Conservation (phyloP, 2,797 vertebrate genomes). For the Manis crassicaudata region DNA sequence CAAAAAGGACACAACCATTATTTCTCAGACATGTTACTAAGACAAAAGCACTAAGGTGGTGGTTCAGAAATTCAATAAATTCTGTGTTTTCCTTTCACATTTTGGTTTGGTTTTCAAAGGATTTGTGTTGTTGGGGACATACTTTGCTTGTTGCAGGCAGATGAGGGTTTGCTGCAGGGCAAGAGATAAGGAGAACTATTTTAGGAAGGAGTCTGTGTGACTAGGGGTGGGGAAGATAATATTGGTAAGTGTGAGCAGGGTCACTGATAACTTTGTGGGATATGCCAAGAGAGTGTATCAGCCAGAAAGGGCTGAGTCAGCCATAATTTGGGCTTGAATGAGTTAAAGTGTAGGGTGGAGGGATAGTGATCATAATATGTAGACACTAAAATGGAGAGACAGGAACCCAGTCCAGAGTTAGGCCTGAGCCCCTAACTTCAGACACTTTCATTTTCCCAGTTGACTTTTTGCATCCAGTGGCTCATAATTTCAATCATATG, state of each 20-base stretch:
- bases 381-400: not conserved
- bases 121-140: slow-evolving; percentile 35
- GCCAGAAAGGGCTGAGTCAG: slow-evolving; percentile 40
- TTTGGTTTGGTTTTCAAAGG: slow-evolving; percentile 44
- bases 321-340: slow-evolving; percentile 33
- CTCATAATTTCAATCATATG: not conserved
- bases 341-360: not conserved
- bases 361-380: not conserved
- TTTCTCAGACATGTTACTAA: not conserved
- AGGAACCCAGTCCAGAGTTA: not conserved
- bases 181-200: slow-evolving; percentile 54
- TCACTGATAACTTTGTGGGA: slow-evolving; percentile 60
- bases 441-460: slow-evolving; percentile 14
- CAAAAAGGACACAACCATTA: not conserved
- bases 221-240: not conserved
- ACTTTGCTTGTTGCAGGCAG: slow-evolving; percentile 27
- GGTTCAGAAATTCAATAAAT: slow-evolving; percentile 14
- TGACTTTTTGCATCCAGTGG: not conserved
- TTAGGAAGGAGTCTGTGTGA: slow-evolving; percentile 42
- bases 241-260: not conserved
- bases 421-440: not conserved
- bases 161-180: slow-evolving; percentile 1
- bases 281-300: slow-evolving; percentile 55
- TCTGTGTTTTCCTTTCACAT: slow-evolving; percentile 32
- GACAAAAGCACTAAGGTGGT: not conserved